Evolutionary conservation across 2,797 vertebrate species (phyloP).

Genomic region (Arnoldichthys spilopterus): DNA sequence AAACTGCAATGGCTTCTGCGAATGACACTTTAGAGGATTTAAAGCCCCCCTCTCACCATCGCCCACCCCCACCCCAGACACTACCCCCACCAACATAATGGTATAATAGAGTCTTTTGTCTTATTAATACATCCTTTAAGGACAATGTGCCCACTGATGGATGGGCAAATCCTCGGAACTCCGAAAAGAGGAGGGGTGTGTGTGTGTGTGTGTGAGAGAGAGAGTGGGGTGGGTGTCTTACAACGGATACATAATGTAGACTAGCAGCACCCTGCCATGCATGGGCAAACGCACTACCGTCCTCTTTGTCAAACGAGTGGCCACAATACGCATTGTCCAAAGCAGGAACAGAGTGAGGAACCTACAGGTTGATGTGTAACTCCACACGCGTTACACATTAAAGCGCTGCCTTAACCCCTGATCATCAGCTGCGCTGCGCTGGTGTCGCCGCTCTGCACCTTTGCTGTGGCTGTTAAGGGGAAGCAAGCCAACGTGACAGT

Average conservation of each 20-base stretch:
- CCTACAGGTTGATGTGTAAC: conserved; percentile 71
- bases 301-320: conserved; percentile 48
- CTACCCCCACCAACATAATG: conserved; percentile 63
- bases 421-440: neutral
- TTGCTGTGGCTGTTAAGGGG: too few species aligned
- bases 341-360: too few species aligned
- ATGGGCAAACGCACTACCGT: conserved; percentile 39
- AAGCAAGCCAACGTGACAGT: too few species aligned
- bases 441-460: neutral
- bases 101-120: conserved; percentile 80
- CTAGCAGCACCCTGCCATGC: conserved; percentile 29
- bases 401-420: conserved; percentile 1
- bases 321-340: conserved; percentile 55
- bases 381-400: conserved; percentile 60
- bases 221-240: conserved; percentile 63
- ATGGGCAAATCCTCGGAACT: conserved; percentile 71
- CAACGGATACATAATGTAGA: conserved; percentile 59
- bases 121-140: conserved; percentile 80
- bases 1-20: neutral
- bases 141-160: conserved; percentile 77
- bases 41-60: neutral
- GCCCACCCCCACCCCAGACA: conserved; percentile 30
- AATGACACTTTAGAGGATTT: neutral
- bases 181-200: conserved; percentile 7
- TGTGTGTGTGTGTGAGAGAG: neutral